Evolutionary conservation across 2,797 vertebrate species (phyloP).

Genomic region (Crocidura indochinensis): DNA sequence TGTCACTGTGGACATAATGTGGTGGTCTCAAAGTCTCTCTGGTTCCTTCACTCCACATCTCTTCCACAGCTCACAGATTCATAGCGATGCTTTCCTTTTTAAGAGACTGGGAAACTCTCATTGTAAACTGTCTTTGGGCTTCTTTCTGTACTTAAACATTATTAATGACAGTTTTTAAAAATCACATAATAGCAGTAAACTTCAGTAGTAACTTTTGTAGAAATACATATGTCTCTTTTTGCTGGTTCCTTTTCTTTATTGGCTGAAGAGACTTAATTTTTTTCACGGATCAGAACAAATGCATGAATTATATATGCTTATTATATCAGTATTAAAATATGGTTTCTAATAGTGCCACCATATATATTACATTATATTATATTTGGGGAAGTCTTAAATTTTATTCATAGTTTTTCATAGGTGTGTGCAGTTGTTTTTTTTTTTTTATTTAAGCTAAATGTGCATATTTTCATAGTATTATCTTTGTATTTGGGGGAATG

Average conservation of each 20-base stretch:
- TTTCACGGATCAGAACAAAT: conserved; percentile 25
- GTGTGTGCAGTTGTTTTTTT: not conserved
- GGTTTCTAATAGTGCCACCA: not conserved
- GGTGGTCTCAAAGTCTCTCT: not conserved
- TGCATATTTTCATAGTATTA: not conserved
- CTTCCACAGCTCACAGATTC: conserved; percentile 1
- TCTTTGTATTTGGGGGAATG: too few species aligned
- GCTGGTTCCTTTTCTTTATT: not conserved
- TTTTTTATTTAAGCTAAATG: conserved; percentile 42
- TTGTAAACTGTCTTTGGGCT: conserved; percentile 42
- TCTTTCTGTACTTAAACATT: conserved; percentile 70
- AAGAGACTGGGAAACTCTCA: conserved; percentile 31
- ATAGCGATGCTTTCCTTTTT: conserved; percentile 59
- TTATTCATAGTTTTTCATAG: conserved; percentile 34
- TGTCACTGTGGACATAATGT: not conserved
- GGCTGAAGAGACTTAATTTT: conserved; percentile 30
- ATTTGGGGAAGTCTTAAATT: conserved; percentile 20
- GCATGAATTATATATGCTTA: not conserved
- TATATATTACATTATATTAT: not conserved
- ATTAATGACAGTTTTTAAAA: not conserved
- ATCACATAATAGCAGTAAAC: conserved; percentile 16
- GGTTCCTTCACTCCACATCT: not conserved
- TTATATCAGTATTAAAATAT: conserved; percentile 1
- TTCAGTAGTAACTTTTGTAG: conserved; percentile 4
- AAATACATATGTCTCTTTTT: not conserved